phyloP scores from a whole-genome alignment of 2,888 invertebrate species.

The Amphipyra tragopoginis region DNA sequence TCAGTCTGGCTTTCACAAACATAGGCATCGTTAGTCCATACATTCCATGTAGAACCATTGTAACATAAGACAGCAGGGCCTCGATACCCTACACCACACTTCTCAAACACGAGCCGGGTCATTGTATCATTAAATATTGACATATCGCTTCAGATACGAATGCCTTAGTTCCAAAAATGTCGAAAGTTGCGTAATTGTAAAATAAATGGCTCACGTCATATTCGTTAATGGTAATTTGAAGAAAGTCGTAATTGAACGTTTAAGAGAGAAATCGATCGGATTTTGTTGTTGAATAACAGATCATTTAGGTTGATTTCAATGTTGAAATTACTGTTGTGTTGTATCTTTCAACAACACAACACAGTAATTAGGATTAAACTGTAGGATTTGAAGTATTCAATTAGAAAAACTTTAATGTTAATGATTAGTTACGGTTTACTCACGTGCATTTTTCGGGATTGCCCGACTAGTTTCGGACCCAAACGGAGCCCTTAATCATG shows the following conservation, averaged over 20 bases:
- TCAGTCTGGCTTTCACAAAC: too few species aligned
- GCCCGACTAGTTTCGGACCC: too few species aligned
- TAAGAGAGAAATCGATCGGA: conserved; percentile 48
- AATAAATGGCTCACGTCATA: conserved; percentile 15
- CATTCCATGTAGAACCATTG: conserved; percentile 16
- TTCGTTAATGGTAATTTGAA: conserved; percentile 33
- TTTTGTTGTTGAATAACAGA: background rate
- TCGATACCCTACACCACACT: conserved; percentile 27
- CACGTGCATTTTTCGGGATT: too few species aligned
- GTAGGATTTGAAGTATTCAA: too few species aligned
- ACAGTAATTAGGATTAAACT: too few species aligned
- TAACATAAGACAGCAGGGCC: conserved; percentile 19
- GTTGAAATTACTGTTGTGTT: background rate
- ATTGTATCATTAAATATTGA: conserved; percentile 74
- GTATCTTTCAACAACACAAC: too few species aligned
- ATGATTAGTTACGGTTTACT: too few species aligned
- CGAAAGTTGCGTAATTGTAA: conserved; percentile 30
- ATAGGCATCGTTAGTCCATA: background rate
- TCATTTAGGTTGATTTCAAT: background rate
- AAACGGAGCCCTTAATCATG: too few species aligned
- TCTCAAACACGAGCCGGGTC: conserved; percentile 62
- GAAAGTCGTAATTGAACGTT: conserved; percentile 46
- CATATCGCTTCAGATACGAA: conserved; percentile 41
- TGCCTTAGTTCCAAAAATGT: background rate
- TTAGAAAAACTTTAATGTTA: too few species aligned